A percentile compares a stretch with the other conserved stretches of the same genome.
These are phyloP conservation scores for Drosophila ambigua DNA, from an alignment of 1,140 invertebrate species.

Conservation along the genomic window DNA sequence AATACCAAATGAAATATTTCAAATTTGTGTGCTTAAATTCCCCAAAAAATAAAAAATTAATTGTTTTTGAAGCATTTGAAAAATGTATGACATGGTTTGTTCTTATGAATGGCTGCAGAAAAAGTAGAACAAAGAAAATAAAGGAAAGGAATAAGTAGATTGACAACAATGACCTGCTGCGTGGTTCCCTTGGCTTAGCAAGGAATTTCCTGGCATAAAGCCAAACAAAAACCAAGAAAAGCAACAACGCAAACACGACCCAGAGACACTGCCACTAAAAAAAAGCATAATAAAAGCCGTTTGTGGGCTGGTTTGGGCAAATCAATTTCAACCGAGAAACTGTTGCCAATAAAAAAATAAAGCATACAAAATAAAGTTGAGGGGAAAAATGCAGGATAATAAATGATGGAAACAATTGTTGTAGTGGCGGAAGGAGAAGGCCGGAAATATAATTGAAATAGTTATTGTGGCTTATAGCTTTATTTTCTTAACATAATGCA, in stretches of 20 bases:
- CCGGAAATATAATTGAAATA: conserved; percentile 8
- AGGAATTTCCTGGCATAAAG: conserved; percentile 53
- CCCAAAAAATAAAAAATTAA: conserved; percentile 8
- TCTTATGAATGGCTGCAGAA: conserved; percentile 39
- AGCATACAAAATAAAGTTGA: conserved; percentile 6
- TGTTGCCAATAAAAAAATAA: conserved; percentile 34
- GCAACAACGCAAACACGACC: conserved; percentile 38
- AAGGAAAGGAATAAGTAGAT: conserved; percentile 43
- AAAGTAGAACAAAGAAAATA: conserved; percentile 32
- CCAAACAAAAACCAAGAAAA: conserved; percentile 48
- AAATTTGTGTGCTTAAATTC: not conserved
- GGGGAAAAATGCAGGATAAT: conserved; percentile 21
- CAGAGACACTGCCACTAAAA: conserved; percentile 27
- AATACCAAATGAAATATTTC: conserved; percentile 17
- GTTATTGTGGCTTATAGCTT: conserved; percentile 11
- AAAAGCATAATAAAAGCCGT: conserved; percentile 1
- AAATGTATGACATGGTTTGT: conserved; percentile 20
- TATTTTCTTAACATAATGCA: not conserved
- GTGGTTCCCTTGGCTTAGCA: conserved; percentile 37
- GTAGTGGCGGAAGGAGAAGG: not conserved
- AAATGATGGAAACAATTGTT: conserved; percentile 13
- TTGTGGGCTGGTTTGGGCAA: conserved; percentile 29
- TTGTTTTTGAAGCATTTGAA: conserved; percentile 42
- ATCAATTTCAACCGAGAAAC: conserved; percentile 35
- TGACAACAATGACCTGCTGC: conserved; percentile 75